Evolutionary conservation across 64 coral and sea anemone species (phyloP).

Genomic region (Platygyra sinensis): DNA sequence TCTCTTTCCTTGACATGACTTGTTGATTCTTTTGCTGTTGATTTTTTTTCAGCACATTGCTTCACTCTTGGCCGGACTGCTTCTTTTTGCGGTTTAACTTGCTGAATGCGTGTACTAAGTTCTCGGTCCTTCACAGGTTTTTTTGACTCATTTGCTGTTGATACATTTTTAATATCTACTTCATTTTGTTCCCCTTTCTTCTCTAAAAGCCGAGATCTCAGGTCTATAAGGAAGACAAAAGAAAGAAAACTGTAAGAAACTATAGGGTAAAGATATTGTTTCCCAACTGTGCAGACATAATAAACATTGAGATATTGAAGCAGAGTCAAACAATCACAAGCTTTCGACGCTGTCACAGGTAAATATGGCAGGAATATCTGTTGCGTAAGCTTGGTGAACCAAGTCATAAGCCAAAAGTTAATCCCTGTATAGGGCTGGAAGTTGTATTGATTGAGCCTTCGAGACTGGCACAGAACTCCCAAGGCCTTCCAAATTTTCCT

Average conservation of each 20-base stretch:
- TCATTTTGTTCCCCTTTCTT: neutral
- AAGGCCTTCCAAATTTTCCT: too few species aligned
- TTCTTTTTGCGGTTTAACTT: conserved; percentile 18
- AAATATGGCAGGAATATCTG: too few species aligned
- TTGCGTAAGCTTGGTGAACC: too few species aligned
- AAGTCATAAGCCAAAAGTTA: too few species aligned
- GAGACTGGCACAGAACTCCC: too few species aligned
- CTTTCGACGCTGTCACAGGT: too few species aligned
- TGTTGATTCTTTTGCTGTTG: neutral
- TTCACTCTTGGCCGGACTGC: neutral
- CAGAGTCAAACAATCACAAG: too few species aligned
- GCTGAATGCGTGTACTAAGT: conserved; percentile 11
- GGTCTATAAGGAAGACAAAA: neutral
- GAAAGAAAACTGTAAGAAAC: neutral
- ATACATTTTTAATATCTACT: neutral
- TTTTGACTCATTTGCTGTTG: neutral
- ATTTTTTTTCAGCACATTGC: neutral
- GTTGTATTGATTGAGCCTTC: too few species aligned
- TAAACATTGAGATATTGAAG: too few species aligned
- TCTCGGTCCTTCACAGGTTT: neutral
- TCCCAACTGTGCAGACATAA: too few species aligned
- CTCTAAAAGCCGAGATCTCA: conserved; percentile 30
- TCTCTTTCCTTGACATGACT: conserved; percentile 2
- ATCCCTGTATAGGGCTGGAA: too few species aligned
- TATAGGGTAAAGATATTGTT: neutral